A percentile compares a stretch with the other conserved stretches of the same genome.
Evolutionary conservation across 1,140 invertebrate species (phyloP).

Genomic region (Wasmannia auropunctata): DNA sequence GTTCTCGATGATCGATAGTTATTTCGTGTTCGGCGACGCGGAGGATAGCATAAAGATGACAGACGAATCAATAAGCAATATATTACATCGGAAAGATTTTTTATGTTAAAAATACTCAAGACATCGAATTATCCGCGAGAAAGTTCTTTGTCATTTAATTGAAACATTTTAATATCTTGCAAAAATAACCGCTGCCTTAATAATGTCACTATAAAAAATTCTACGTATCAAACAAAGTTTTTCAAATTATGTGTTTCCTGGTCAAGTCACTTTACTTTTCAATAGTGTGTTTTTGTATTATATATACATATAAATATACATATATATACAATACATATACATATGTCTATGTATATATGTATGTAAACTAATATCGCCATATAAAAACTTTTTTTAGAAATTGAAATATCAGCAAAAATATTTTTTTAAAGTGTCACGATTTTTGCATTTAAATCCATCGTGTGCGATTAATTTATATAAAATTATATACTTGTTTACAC

Average conservation of each 20-base stretch:
- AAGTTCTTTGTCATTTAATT: neutral
- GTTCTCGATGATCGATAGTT: conserved; percentile 48
- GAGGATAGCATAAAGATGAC: conserved; percentile 31
- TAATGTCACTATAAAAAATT: neutral
- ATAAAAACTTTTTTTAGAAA: neutral
- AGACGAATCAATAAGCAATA: conserved; percentile 55
- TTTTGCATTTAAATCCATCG: neutral
- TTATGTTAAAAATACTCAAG: neutral
- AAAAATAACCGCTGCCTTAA: neutral
- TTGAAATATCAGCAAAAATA: neutral
- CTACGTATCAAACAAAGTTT: neutral
- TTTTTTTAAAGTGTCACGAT: neutral
- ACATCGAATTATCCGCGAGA: neutral
- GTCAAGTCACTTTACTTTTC: neutral
- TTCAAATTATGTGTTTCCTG: neutral
- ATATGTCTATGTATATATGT: too few species aligned
- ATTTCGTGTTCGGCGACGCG: neutral
- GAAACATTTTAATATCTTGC: neutral
- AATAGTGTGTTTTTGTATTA: neutral
- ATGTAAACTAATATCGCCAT: neutral
- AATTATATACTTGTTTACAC: conserved; percentile 19
- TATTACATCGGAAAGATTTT: neutral
- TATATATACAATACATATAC: too few species aligned
- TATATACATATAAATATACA: neutral
- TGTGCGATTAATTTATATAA: conserved; percentile 17